Percentiles rank a stretch among this genome's conserved stretches.
These are phyloP conservation scores for Diploptera punctata DNA, from an alignment of 2,888 invertebrate genomes.

Conservation along the genomic window DNA sequence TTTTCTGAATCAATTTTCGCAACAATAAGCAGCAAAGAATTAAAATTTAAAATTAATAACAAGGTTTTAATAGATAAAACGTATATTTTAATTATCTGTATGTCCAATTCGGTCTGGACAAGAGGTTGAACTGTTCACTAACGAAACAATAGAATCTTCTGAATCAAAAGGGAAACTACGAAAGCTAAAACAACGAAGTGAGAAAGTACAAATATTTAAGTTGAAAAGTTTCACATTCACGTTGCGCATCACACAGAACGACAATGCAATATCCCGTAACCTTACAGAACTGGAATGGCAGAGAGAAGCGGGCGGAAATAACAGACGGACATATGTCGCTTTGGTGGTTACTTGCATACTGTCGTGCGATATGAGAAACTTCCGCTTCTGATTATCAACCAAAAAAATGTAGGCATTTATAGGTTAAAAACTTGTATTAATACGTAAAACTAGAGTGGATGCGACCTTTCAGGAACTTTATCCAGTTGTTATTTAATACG, in stretches of 20 bases:
- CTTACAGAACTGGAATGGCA: not conserved
- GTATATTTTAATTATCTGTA: too few species aligned
- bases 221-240: not conserved
- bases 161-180: not conserved
- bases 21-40: too few species aligned
- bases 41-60: too few species aligned
- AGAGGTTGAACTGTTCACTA: too few species aligned
- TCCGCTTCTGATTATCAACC: not conserved
- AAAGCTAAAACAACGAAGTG: not conserved
- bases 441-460: not conserved
- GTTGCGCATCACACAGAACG: not conserved
- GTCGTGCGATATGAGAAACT: conserved; percentile 13
- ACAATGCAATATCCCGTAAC: not conserved
- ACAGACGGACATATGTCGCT: not conserved
- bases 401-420: not conserved
- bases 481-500: not conserved
- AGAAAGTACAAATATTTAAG: not conserved
- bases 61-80: too few species aligned
- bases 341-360: conserved; percentile 1
- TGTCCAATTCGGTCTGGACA: too few species aligned
- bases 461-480: not conserved
- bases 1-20: too few species aligned
- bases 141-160: too few species aligned
- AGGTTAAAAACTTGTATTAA: not conserved
- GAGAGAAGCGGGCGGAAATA: conserved; percentile 16